A percentile compares a stretch with the other conserved stretches of the same genome.
These are phyloP conservation scores for Cephalotes varians DNA, from an alignment of 2,888 invertebrate genomes.

Conservation along the genomic window DNA sequence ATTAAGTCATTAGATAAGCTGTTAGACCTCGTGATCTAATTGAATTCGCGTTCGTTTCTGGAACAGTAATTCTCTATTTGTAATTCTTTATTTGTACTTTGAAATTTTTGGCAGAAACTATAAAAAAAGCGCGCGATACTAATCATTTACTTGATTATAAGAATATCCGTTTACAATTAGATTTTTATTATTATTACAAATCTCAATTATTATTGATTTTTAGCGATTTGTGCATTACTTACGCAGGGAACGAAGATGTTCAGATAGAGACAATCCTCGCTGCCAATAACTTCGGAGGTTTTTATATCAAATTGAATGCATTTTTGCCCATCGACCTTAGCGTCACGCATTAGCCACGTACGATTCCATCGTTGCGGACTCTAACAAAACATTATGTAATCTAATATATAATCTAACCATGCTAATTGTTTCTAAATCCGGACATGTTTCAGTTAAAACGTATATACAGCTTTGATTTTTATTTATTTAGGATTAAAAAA, in stretches of 20 bases:
- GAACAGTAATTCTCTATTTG: not conserved
- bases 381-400: conserved; percentile 35
- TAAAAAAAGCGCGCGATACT: not conserved
- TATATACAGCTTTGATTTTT: not conserved
- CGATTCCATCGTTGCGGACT: conserved; percentile 74
- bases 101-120: not conserved
- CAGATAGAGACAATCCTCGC: conserved; percentile 81
- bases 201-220: not conserved
- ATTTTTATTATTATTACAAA: not conserved
- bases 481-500: not conserved
- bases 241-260: conserved; percentile 81
- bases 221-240: conserved; percentile 49
- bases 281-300: conserved; percentile 63
- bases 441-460: not conserved
- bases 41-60: conserved; percentile 61
- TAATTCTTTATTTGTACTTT: not conserved
- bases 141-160: not conserved
- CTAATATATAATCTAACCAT: not conserved
- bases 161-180: not conserved
- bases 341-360: conserved; percentile 73
- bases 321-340: conserved; percentile 69
- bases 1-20: conserved; percentile 63
- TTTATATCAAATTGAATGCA: conserved; percentile 74
- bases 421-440: not conserved
- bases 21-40: conserved; percentile 70